Evolutionary conservation across 2,888 invertebrate genomes (phyloP), one percentile per base, ranked within the genome.

Genomic region (Drosophila barbarae): DNA sequence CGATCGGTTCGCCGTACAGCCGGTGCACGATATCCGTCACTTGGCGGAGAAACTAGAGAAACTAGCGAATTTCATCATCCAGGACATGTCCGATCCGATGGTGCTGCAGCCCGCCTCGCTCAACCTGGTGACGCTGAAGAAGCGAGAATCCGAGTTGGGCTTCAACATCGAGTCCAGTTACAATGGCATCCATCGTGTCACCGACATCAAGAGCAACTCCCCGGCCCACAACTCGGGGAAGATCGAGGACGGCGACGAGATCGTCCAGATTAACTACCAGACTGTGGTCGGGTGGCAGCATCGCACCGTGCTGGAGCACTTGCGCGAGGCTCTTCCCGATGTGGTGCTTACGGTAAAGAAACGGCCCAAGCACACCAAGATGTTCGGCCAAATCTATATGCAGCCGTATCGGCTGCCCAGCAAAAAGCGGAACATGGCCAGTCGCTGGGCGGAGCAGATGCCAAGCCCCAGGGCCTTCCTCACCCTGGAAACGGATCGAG

Each of bases 191-290:
- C 93, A 87, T 87, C 95, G 96, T 87, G 95, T 99, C 63, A 95
- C 95, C 18, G 95, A 95, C 87, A 95, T 98, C 55, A 96, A 96
- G 88, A 94, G 95, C 89, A 95, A 96, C 84, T 96, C 97, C 51
- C 96, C 97, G 3, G 97, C 98, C 39, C 97, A 98, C 90, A 93
- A 95, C 35, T 95, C 96, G 77, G 95, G 95, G 3, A 96, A 96
- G 90, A 94, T 99, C 85, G 97, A 97, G 90, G 95, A 95, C 79
- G 98, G 98, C 0, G 98, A 99, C 90, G 98, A 99, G 91, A 96
- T 99, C 77, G 95, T 98, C 41, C 96, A 97, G 91, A 96, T 93
- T 28, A 93, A 93, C 87, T 93, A 93, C 86, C 93, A 93, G 86
- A 93, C 93, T 0, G 92, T 93, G 1, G 93, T 96, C 68, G 96